Conservation (phyloP, 2,888 invertebrate species). For the Ophioninae sp. region DNA sequence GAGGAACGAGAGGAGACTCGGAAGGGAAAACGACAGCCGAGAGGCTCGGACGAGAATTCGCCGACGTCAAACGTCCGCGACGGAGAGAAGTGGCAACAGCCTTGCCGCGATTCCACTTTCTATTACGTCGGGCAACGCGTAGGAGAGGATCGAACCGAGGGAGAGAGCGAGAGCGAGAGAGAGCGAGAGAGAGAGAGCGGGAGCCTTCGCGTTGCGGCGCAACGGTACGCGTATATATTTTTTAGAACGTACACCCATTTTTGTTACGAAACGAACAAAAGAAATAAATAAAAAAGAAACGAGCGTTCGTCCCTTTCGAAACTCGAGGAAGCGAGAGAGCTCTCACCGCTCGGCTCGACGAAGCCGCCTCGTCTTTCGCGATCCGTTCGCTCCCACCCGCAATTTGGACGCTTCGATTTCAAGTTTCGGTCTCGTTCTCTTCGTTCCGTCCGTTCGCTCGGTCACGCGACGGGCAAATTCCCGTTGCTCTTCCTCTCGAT, state of each 20-base stretch:
- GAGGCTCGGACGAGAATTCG: constrained; percentile 4
- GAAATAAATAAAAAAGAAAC: constrained; percentile 42
- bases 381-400: neutral
- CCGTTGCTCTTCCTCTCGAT: no score
- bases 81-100: constrained; percentile 69
- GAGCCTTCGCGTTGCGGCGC: constrained; percentile 65
- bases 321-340: constrained; percentile 37
- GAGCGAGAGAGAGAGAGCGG: constrained; percentile 49
- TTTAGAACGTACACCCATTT: constrained; percentile 28
- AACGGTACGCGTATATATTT: constrained; percentile 21
- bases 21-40: no score
- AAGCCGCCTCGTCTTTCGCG: constrained; percentile 9
- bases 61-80: constrained; percentile 34
- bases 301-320: constrained; percentile 57
- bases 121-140: constrained; percentile 71
- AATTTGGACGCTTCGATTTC: constrained; percentile 2
- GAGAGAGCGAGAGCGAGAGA: no score
- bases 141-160: constrained; percentile 63
- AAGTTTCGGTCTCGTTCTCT: constrained; percentile 18
- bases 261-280: no score
- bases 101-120: constrained; percentile 74
- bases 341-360: constrained; percentile 7
- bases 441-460: neutral
- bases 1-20: no score
- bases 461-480: no score